Evolutionary conservation across 2,797 vertebrate genomes (phyloP).

Genomic region (Spondyliosoma cantharus): DNA sequence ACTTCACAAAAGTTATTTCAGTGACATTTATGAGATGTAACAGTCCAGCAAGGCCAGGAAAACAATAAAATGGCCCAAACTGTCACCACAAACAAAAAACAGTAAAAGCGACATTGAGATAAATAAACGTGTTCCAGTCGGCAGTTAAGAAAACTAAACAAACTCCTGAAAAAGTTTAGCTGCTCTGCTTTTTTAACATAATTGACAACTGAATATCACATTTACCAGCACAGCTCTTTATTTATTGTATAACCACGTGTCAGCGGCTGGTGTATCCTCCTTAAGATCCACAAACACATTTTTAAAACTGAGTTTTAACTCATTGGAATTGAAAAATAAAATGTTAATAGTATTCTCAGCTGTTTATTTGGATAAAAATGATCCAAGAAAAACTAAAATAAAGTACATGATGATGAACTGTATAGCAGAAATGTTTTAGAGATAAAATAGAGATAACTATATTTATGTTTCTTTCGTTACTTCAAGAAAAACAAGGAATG

Average conservation of each 20-base stretch:
- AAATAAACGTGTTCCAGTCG: not conserved
- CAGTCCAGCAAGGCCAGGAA: not conserved
- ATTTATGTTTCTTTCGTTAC: not conserved
- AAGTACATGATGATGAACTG: not conserved
- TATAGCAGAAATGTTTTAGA: not conserved
- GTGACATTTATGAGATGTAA: not conserved
- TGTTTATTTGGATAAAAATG: not conserved
- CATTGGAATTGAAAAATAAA: not conserved
- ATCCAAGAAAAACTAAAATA: not conserved
- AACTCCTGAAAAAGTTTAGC: too few species aligned
- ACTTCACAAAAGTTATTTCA: not conserved
- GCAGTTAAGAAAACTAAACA: not conserved
- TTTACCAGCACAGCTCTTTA: not conserved
- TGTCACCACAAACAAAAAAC: not conserved
- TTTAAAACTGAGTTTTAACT: not conserved
- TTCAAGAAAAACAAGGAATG: not conserved
- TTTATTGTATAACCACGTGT: not conserved
- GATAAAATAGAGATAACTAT: not conserved
- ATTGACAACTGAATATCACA: not conserved
- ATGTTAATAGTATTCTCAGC: not conserved
- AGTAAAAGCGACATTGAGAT: not conserved
- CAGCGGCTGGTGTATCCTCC: not conserved
- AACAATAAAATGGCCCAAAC: not conserved
- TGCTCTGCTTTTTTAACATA: not conserved
- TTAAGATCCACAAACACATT: not conserved